Evolutionary conservation across 1,140 invertebrate species (phyloP).

Genomic region (Hyposmocoma kahamanoa): DNA sequence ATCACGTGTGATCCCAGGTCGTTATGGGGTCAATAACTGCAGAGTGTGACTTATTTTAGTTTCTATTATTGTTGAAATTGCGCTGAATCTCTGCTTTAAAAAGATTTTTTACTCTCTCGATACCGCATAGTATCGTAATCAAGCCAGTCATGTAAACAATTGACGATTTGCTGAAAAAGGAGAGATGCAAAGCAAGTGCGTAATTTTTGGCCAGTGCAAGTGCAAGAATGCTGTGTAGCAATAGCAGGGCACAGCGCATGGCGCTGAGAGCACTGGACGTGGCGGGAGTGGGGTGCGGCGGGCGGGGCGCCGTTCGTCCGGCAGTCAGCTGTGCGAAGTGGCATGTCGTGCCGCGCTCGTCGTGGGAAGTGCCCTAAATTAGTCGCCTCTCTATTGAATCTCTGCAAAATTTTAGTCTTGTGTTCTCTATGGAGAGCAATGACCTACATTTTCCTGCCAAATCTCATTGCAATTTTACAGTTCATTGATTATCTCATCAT

Average conservation of each 20-base stretch:
- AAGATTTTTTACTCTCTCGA: no score
- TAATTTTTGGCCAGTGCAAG: no score
- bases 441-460: not conserved
- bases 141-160: no score
- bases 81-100: no score
- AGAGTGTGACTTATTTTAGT: slow-evolving; percentile 41
- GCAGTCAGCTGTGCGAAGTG: slow-evolving; percentile 69
- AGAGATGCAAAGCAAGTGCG: no score
- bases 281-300: slow-evolving; percentile 16
- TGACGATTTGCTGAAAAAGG: no score
- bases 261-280: slow-evolving; percentile 15
- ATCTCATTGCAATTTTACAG: not conserved
- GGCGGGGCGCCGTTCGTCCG: slow-evolving; percentile 41
- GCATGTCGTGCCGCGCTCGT: slow-evolving; percentile 44
- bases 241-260: slow-evolving; percentile 21
- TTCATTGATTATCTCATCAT: no score
- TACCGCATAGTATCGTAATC: no score
- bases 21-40: slow-evolving; percentile 70
- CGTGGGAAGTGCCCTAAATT: slow-evolving; percentile 66
- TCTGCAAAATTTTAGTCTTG: slow-evolving; percentile 30
- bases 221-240: slow-evolving; percentile 10
- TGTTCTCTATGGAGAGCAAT: slow-evolving; percentile 19
- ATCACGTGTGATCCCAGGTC: slow-evolving; percentile 66
- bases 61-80: no score
- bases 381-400: slow-evolving; percentile 43